Evolutionary conservation across 1,140 invertebrate genomes (phyloP).

Genomic region (Pomacea maculata): DNA sequence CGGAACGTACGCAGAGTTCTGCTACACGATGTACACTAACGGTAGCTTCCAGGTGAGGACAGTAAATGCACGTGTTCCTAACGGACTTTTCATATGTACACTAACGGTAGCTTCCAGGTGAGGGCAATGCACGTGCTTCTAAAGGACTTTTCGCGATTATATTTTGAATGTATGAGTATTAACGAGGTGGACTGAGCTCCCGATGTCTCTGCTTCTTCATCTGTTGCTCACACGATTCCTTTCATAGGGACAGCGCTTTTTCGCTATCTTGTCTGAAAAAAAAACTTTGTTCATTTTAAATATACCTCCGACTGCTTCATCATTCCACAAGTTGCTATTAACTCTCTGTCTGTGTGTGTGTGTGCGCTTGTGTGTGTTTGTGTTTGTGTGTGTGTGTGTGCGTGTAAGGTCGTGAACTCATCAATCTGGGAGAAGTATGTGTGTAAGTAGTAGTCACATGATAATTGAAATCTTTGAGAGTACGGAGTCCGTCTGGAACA

Average conservation of each 20-base stretch:
- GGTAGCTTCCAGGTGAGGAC: neutral
- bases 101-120: neutral
- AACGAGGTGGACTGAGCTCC: neutral
- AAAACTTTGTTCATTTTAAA: no score
- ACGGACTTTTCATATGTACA: neutral
- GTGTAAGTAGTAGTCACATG: no score
- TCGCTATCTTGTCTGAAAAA: no score
- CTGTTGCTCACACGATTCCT: no score
- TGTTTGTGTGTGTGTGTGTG: conserved; percentile 1
- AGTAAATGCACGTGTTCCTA: no score
- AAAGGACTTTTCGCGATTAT: neutral
- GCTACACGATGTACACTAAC: neutral
- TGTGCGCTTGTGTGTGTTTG: neutral
- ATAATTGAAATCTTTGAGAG: no score
- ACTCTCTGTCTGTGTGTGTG: no score
- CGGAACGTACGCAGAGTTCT: neutral
- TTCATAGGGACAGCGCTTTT: no score
- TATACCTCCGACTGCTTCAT: no score
- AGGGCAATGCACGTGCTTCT: no score
- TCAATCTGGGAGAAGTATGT: neutral
- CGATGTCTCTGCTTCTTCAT: neutral
- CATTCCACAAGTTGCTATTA: no score
- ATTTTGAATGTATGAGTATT: neutral
- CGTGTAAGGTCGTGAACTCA: neutral
- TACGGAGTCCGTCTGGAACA: no score